A percentile compares a stretch with the other conserved stretches of the same genome.
phyloP scores from a whole-genome alignment of 1,140 invertebrate species.

The Pseudomyrmex cubaensis region DNA sequence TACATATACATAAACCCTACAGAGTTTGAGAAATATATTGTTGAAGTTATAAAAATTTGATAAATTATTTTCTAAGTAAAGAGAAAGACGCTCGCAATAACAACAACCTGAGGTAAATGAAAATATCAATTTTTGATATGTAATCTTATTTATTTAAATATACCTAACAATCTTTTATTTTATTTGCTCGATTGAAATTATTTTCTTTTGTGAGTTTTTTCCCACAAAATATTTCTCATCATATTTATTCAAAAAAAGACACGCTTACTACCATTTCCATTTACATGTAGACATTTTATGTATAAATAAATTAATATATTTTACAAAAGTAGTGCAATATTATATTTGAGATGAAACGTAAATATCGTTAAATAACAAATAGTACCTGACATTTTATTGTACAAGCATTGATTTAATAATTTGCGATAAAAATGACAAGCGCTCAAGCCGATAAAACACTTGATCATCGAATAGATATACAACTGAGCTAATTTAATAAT shows the following conservation, averaged over 20 bases:
- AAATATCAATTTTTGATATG: no score
- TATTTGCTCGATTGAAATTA: no score
- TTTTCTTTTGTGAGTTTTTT: background rate
- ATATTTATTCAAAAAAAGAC: background rate
- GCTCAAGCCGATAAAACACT: slow-evolving; percentile 4
- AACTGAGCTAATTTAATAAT: background rate
- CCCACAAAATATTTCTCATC: background rate
- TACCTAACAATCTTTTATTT: no score
- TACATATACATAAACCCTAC: background rate
- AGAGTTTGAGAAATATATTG: slow-evolving; percentile 16
- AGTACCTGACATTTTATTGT: no score
- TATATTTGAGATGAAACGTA: no score
- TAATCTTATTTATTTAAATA: no score
- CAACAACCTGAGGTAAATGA: no score
- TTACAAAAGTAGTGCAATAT: background rate
- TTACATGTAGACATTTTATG: no score
- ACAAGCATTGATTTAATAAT: no score
- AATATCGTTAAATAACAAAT: no score
- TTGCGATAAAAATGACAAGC: background rate
- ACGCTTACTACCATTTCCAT: background rate
- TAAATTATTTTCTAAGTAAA: background rate
- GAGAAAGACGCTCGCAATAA: no score
- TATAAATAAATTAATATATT: background rate
- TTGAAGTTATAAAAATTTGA: background rate
- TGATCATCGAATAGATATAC: background rate